Conservation (phyloP, 1,140 invertebrate species). For the Lordiphosa clarofinis region DNA sequence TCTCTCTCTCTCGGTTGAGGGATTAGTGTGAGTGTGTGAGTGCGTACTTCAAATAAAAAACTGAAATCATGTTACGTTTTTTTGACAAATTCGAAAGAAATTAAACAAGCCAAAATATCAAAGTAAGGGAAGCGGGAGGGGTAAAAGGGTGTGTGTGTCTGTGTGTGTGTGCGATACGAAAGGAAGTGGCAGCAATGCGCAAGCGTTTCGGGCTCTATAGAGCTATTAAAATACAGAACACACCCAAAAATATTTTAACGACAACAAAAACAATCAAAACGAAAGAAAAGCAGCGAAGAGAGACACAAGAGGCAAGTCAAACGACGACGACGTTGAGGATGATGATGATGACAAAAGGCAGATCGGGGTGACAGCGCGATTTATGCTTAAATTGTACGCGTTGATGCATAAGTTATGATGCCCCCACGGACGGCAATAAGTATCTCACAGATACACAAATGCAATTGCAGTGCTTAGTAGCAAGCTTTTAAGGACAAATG, state of each 20-base stretch:
- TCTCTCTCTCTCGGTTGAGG: conserved; percentile 27
- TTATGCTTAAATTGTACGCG: conserved; percentile 73
- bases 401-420: conserved; percentile 70
- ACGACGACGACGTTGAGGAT: conserved; percentile 10
- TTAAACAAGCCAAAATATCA: conserved; percentile 52
- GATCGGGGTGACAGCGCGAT: conserved; percentile 67
- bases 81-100: conserved; percentile 73
- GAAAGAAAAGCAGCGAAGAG: conserved; percentile 2
- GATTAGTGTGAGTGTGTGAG: conserved; percentile 47
- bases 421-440: conserved; percentile 21
- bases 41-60: conserved; percentile 61
- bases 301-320: conserved; percentile 4
- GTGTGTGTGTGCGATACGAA: conserved; percentile 47
- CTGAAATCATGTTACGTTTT: conserved; percentile 75
- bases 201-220: conserved; percentile 45
- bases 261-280: conserved; percentile 41
- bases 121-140: conserved; percentile 10
- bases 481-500: conserved; percentile 34
- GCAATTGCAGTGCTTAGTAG: conserved; percentile 24
- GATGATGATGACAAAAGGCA: conserved; percentile 58
- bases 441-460: conserved; percentile 45
- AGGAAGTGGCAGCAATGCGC: conserved; percentile 67
- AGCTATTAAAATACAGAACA: conserved; percentile 77
- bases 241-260: conserved; percentile 77
- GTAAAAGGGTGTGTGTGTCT: conserved; percentile 19